A percentile compares a stretch with the other conserved stretches of the same genome.
phyloP scores from a whole-genome alignment of 2,888 invertebrate species.

The Germaria angustata region DNA sequence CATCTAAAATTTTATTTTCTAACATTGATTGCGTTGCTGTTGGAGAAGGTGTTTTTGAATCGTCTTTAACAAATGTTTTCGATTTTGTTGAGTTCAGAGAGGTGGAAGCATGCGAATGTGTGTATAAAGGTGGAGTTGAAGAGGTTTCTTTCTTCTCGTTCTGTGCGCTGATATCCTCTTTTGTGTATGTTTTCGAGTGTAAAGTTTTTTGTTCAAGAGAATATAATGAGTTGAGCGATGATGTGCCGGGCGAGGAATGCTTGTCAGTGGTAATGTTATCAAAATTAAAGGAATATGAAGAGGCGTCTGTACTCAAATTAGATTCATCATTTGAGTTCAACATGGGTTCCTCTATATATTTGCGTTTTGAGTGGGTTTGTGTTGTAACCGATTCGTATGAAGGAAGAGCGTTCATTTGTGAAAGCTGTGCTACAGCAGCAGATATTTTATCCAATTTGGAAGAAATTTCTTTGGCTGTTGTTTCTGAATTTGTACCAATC shows the following conservation, averaged over 20 bases:
- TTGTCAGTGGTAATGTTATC: conserved; percentile 64
- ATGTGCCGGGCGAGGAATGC: conserved; percentile 65
- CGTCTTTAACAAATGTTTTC: conserved; percentile 46
- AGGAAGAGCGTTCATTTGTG: conserved; percentile 61
- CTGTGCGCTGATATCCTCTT: not conserved
- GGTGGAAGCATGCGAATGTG: not conserved
- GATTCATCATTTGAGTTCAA: conserved; percentile 37
- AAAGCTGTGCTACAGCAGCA: conserved; percentile 57
- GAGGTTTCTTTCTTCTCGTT: not conserved
- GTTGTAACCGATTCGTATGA: conserved; percentile 46
- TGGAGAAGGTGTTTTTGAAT: not conserved
- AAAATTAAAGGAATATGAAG: conserved; percentile 64
- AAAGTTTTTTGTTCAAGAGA: conserved; percentile 19
- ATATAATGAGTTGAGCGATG: not conserved
- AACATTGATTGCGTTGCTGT: conserved; percentile 32
- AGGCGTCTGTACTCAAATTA: conserved; percentile 55
- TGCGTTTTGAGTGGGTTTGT: not conserved
- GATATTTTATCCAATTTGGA: conserved; percentile 66
- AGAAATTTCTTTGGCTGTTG: conserved; percentile 64
- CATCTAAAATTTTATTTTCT: conserved; percentile 55
- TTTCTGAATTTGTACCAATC: conserved; percentile 38
- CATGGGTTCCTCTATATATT: not conserved
- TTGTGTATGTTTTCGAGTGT: conserved; percentile 33
- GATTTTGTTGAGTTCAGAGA: conserved; percentile 23
- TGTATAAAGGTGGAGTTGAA: not conserved